Conservation (phyloP, 2,113 vertebrate genomes). For the Pluvialis apricaria region DNA sequence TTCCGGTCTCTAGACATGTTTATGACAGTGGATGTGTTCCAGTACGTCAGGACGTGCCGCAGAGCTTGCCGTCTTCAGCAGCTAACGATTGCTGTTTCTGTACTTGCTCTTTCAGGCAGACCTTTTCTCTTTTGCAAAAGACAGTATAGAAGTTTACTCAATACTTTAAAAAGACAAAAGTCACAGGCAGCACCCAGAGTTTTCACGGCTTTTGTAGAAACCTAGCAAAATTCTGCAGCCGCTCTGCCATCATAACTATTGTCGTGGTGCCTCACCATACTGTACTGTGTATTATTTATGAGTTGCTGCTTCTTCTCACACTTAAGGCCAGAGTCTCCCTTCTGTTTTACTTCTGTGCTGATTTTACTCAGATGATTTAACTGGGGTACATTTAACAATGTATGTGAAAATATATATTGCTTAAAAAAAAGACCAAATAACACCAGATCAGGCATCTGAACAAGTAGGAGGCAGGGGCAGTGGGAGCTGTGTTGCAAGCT, state of each 20-base stretch:
- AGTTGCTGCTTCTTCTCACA: background rate
- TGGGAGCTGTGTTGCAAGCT: background rate
- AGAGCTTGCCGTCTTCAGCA: background rate
- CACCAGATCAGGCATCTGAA: background rate
- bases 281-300: background rate
- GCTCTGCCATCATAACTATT: background rate
- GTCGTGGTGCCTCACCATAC: background rate
- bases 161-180: background rate
- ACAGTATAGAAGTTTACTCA: background rate
- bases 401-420: background rate
- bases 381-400: background rate
- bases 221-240: background rate
- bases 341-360: background rate
- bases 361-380: background rate
- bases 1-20: background rate
- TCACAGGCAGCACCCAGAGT: background rate
- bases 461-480: background rate
- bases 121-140: background rate
- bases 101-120: background rate
- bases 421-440: background rate
- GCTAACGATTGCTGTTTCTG: background rate
- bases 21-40: background rate
- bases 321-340: background rate
- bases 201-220: background rate
- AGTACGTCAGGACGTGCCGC: accelerated